phyloP scores from a whole-genome alignment of 2,797 vertebrate genomes.

The Parauchenoglanis punctatus region DNA sequence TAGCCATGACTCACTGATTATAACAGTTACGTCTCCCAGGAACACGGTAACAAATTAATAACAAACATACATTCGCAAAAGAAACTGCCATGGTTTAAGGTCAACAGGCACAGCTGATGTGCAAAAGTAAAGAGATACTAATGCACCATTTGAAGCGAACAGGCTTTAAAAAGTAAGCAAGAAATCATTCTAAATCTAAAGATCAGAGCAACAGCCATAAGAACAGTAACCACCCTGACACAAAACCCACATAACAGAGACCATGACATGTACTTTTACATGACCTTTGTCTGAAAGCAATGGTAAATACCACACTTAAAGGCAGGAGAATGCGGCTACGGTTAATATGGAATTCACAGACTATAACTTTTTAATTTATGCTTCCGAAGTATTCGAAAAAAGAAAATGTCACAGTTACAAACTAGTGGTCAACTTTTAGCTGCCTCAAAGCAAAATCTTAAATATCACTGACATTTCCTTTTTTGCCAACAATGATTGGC shows the following conservation, averaged over 20 bases:
- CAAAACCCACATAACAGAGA: background rate
- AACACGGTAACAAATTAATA: background rate
- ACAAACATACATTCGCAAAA: background rate
- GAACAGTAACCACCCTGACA: background rate
- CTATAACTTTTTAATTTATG: constrained; percentile 3
- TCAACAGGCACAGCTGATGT: background rate
- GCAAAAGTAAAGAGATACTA: background rate
- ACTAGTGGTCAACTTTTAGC: constrained; percentile 26
- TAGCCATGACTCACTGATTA: background rate
- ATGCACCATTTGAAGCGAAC: background rate
- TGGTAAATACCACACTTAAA: constrained; percentile 9
- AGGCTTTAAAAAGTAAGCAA: background rate
- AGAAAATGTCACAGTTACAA: constrained; percentile 9
- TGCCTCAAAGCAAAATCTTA: constrained; percentile 21
- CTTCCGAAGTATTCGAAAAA: background rate
- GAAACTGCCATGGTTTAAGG: background rate
- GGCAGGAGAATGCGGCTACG: background rate
- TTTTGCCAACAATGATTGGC: background rate
- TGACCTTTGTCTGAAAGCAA: constrained; percentile 8
- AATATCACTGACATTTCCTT: background rate
- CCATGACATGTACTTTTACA: background rate
- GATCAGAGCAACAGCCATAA: background rate
- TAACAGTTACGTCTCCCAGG: background rate
- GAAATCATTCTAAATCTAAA: background rate
- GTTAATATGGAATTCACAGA: background rate